A percentile compares a stretch with the other conserved stretches of the same genome.
These are phyloP conservation scores for Thecocarcelia acutangulata DNA, from an alignment of 2,888 invertebrate species.

Conservation along the genomic window DNA sequence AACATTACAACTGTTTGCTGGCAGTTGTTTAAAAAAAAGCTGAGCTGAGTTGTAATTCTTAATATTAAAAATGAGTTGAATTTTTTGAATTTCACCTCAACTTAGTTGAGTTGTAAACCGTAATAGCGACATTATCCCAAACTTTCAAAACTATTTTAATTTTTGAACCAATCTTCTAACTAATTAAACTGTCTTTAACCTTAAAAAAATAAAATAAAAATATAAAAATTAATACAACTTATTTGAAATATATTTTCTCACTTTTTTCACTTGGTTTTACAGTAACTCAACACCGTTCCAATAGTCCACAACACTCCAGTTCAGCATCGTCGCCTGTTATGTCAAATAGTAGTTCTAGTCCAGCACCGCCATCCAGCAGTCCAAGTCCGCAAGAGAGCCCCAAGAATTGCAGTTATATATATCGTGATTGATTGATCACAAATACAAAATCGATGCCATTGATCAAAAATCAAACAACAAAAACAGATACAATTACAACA, in stretches of 20 bases:
- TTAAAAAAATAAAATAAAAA: background rate
- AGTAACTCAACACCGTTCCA: slow-evolving; percentile 82
- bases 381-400: slow-evolving; percentile 82
- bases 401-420: slow-evolving; percentile 82
- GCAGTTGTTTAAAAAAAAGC: no score
- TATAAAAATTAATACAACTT: no score
- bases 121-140: no score
- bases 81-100: no score
- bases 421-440: slow-evolving; percentile 82
- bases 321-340: slow-evolving; percentile 82
- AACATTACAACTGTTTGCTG: no score
- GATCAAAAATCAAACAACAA: slow-evolving; percentile 77
- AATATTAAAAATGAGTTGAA: no score
- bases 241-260: background rate
- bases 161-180: no score
- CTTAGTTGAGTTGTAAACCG: no score
- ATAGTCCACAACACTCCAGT: slow-evolving; percentile 82
- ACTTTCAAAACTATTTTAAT: no score
- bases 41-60: no score
- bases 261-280: slow-evolving; percentile 41
- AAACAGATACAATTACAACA: slow-evolving; percentile 62
- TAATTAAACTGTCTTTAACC: no score
- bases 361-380: slow-evolving; percentile 82
- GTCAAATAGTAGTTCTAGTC: slow-evolving; percentile 82
- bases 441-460: slow-evolving; percentile 82